Base-by-base conservation (phyloP, 2,797 vertebrate species). In the Chanos chanos region DNA sequence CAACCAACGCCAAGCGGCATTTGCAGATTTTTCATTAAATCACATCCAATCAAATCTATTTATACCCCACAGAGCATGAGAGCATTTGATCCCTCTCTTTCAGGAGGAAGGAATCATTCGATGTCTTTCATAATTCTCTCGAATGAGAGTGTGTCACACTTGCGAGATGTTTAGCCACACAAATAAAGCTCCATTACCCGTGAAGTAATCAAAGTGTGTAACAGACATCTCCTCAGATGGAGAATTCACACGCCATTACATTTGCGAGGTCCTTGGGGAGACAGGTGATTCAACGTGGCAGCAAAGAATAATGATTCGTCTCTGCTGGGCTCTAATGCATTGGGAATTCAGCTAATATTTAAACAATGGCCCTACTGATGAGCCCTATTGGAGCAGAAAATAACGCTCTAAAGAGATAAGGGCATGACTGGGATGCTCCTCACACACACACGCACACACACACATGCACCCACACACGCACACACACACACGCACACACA, bases 211-310 rank as follows among this genome's bases (percentile, higher is more conserved):
- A 36, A 34, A 44, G 49, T 22, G 49, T 22, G 21, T 33, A 33
- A n/a, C 53, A 58, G 57, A 51, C 48, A 36, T 43, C n/a, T 3
- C 28, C 52, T 66, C 57, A 66, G 62, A 66, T 61, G 66, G 62
- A 25, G 31, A 31, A 43, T 61, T 41, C 61, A 65, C 72, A 47
- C 41, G 44, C 27, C 61, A 71, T 74, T 74, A 71, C 37, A 18
- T 48, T 36, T 16, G n/a, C 36, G 22, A 22, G 15, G 39, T 24
- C 44, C 44, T 44, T 24, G 13, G 55, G 49, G 36, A 60, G 4
- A 4, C 49, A 55, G 13, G 28, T 51, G 40, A 52, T 28, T 28
- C 1, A 19, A 16, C 31, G 12, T 31, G n/a, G 27, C 25, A 22
- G 19, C 13, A 15, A 33, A 37, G 50, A 50, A 24, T 19, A 31